A percentile compares a stretch with the other conserved stretches of the same genome.
phyloP scores from a whole-genome alignment of 1,140 invertebrate species.

The Caligus rogercresseyi region DNA sequence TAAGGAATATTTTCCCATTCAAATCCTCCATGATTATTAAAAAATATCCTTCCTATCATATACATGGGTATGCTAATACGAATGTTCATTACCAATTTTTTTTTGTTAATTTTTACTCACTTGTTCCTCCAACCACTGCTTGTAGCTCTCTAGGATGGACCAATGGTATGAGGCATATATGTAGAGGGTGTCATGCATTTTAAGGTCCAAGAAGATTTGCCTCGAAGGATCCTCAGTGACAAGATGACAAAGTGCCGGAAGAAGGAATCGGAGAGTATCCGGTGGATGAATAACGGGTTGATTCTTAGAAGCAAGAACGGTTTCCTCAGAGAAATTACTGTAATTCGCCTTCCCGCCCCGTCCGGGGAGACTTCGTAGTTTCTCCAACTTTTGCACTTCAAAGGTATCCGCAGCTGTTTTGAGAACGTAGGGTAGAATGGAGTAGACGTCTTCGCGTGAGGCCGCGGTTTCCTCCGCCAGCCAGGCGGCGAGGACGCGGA shows the following conservation, averaged over 20 bases:
- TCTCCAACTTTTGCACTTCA: conserved; percentile 21
- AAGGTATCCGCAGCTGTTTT: conserved; percentile 24
- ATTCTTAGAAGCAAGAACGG: conserved; percentile 39
- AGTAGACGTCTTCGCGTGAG: conserved; percentile 59
- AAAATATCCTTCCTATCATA: neutral
- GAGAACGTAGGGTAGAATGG: conserved; percentile 31
- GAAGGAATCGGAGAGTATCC: conserved; percentile 56
- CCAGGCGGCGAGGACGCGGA: conserved; percentile 67
- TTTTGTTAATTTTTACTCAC: neutral
- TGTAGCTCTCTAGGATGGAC: conserved; percentile 46
- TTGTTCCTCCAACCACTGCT: conserved; percentile 22
- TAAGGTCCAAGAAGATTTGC: conserved; percentile 50
- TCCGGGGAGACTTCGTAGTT: conserved; percentile 10
- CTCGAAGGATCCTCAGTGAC: conserved; percentile 70
- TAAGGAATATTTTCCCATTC: no score
- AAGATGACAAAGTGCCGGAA: conserved; percentile 72
- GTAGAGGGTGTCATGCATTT: conserved; percentile 43
- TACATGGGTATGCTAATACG: neutral
- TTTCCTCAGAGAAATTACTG: conserved; percentile 40
- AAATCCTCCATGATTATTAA: neutral
- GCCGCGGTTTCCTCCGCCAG: conserved; percentile 77
- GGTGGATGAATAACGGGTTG: conserved; percentile 25
- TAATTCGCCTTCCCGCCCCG: conserved; percentile 19
- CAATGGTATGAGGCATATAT: conserved; percentile 63
- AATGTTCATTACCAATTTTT: neutral